Percentiles rank a stretch among this genome's conserved stretches.
These are phyloP conservation scores for Pammene aurita DNA, from an alignment of 2,888 invertebrate species.

Conservation along the genomic window DNA sequence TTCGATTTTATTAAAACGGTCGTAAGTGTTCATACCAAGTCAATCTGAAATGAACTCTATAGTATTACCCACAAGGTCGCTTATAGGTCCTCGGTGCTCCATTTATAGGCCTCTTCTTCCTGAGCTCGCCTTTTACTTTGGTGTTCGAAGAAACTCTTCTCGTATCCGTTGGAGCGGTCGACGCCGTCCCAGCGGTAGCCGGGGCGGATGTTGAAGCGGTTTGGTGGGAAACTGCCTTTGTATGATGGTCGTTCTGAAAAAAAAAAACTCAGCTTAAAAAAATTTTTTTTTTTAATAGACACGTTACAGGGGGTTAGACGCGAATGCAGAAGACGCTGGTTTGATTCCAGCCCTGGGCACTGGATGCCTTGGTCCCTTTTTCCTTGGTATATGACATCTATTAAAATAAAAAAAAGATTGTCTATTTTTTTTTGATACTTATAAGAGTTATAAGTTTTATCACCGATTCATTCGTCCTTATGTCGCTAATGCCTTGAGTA, in stretches of 20 bases:
- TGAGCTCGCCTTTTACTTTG: conserved; percentile 89
- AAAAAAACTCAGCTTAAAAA: neutral
- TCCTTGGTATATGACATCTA: too few species aligned
- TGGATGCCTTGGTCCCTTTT: too few species aligned
- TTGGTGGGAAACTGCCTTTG: conserved; percentile 93
- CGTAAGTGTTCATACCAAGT: neutral
- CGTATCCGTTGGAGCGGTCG: conserved; percentile 98
- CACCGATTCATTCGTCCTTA: too few species aligned
- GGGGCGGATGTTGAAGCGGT: conserved; percentile 95
- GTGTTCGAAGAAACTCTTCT: conserved; percentile 92
- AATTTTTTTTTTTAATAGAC: too few species aligned
- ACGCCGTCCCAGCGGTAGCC: conserved; percentile 99
- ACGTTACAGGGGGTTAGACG: neutral
- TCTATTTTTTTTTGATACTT: too few species aligned
- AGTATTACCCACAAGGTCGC: conserved; percentile 1
- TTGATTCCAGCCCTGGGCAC: too few species aligned
- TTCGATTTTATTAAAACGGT: neutral
- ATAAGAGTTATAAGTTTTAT: too few species aligned
- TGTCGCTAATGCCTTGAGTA: too few species aligned
- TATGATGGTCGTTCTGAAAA: conserved; percentile 87
- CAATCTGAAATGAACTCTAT: neutral
- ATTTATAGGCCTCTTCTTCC: conserved; percentile 95
- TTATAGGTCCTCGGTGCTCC: conserved; percentile 97
- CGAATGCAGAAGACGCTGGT: too few species aligned
- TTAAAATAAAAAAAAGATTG: too few species aligned